These are phyloP conservation scores for Epicampocera succincta DNA, from an alignment of 2,888 invertebrate species.

Conservation along the genomic window DNA sequence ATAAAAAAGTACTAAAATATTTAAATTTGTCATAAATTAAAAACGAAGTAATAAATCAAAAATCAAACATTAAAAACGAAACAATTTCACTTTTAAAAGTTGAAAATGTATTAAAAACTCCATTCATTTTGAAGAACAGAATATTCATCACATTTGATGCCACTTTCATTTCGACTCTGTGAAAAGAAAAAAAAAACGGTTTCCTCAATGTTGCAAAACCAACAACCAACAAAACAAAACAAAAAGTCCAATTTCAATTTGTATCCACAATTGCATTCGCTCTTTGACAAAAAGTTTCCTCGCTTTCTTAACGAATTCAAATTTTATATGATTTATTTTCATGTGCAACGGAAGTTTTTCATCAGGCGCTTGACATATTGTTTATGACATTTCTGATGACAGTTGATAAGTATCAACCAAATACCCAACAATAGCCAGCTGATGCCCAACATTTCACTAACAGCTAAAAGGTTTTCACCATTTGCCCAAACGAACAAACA, in stretches of 20 bases:
- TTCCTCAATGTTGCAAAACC: too few relatives aligned
- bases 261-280: not conserved
- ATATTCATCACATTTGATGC: too few relatives aligned
- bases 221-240: too few relatives aligned
- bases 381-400: conserved; percentile 42
- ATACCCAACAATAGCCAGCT: conserved; percentile 16
- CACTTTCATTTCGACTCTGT: too few relatives aligned
- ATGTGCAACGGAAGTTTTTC: conserved; percentile 24
- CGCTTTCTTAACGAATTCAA: not conserved
- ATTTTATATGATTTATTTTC: conserved; percentile 28
- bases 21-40: too few relatives aligned
- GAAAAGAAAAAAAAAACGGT: too few relatives aligned
- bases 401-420: conserved; percentile 22
- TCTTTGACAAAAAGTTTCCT: not conserved
- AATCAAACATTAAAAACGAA: too few relatives aligned
- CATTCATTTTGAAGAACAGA: too few relatives aligned
- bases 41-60: too few relatives aligned
- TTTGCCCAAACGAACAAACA: not conserved
- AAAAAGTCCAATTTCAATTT: not conserved
- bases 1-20: too few relatives aligned
- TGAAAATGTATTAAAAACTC: too few relatives aligned
- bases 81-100: too few relatives aligned
- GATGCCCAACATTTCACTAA: not conserved
- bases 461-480: conserved; percentile 3
- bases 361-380: conserved; percentile 46